Evolutionary conservation across 1,140 invertebrate genomes (phyloP), one percentile per base, ranked within the genome.

Genomic region (Aphidius gifuensis): DNA sequence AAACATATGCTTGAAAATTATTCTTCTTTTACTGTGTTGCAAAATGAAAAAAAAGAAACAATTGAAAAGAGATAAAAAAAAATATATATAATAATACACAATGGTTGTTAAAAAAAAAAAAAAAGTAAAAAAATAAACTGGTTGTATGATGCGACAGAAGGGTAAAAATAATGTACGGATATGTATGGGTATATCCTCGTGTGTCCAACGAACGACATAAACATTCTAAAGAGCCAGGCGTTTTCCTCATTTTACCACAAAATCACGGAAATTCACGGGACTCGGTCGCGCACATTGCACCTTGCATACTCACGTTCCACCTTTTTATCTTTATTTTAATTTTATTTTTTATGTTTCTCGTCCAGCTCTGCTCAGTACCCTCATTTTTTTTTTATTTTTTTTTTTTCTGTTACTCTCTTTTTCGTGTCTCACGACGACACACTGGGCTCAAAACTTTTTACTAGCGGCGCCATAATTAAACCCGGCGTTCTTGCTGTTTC

Each of bases 401-500:
- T 64, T 58, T 65, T 67, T 66, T 60, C 61, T 64, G 44, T 54
- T 61, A 59, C 61, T 58, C 60, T 60, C 48, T 23, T 32, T 32
- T 32, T 32, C 23, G 42, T 40, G n/a, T 55, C 53, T 55, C 43
- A 58, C 66, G 47, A 64, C 9, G 50, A 53, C 50, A 11, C 53
- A 71, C 71, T 73, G 64, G 66, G 53, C 69, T 67, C 68, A 69
- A 68, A 72, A 75, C 70, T 72, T 77, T 77, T 77, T 77, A 75
- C 71, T 72, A 68, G 69, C 66, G 66, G 70, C 64, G 69, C 70
- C 71, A 71, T 75, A 77, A 77, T 77, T 77, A 77, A 75, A 77
- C 70, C 71, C 48, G 67, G 73, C 69, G 74, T 75, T 74, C 68
- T 43, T 69, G 70, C 71, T 74, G 72, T 76, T 76, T 74, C 74